Evolutionary conservation across 2,113 vertebrate genomes (phyloP).

Genomic region (Nansenia antarctica): DNA sequence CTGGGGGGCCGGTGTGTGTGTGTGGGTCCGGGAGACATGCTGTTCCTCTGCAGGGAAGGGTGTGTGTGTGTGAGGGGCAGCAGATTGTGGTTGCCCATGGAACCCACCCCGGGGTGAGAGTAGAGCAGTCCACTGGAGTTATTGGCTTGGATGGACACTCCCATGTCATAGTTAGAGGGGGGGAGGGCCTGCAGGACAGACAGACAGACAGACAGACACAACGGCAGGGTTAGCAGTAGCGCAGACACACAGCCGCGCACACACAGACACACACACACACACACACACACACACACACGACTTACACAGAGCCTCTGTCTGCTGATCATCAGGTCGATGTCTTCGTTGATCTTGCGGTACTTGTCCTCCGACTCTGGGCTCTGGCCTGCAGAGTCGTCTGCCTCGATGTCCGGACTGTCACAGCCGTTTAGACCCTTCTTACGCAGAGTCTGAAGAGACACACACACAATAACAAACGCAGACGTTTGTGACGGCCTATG

Average conservation of each 20-base stretch:
- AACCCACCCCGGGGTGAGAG: constrained; percentile 80
- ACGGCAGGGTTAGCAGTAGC: background rate
- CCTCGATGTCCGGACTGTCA: constrained; percentile 97
- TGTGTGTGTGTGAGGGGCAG: constrained; percentile 89
- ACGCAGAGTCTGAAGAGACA: constrained; percentile 87
- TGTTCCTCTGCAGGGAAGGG: constrained; percentile 91
- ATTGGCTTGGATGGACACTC: constrained; percentile 85
- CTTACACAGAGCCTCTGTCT: constrained; percentile 97
- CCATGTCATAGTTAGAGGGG: constrained; percentile 93
- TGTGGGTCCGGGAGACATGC: constrained; percentile 88
- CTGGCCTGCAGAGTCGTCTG: constrained; percentile 96
- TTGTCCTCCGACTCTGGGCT: constrained; percentile 98
- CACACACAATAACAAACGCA: background rate
- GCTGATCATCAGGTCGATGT: constrained; percentile 99
- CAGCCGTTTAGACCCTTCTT: constrained; percentile 98
- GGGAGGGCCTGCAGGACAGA: constrained; percentile 82
- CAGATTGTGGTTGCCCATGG: constrained; percentile 86
- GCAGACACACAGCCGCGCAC: constrained; percentile 38
- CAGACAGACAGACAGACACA: background rate
- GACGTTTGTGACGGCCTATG: too few species aligned
- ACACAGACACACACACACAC: constrained; percentile 46
- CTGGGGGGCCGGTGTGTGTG: constrained; percentile 84
- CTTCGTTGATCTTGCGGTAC: constrained; percentile 96
- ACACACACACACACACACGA: constrained; percentile 61
- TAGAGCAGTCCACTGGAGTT: constrained; percentile 89